Evolutionary conservation across 2,888 invertebrate genomes (phyloP).

Genomic region (Tineola bisselliella): DNA sequence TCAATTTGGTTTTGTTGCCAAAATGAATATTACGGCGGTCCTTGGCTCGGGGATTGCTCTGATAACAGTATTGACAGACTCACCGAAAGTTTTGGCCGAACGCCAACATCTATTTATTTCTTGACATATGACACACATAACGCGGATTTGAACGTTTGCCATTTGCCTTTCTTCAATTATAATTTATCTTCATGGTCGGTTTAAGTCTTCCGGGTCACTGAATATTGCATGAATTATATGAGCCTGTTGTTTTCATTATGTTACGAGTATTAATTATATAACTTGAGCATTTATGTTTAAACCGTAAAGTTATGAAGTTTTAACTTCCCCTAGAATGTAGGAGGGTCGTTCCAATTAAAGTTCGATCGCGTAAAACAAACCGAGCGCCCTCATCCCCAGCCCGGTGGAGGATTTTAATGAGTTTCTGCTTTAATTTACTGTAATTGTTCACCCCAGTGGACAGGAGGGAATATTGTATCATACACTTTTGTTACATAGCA

Average conservation of each 20-base stretch:
- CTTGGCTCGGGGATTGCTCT: constrained; percentile 11
- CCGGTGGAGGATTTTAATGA: constrained; percentile 47
- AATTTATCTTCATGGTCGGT: constrained; percentile 8
- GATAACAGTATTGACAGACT: constrained; percentile 13
- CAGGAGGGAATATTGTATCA: constrained; percentile 1
- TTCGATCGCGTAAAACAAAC: constrained; percentile 43
- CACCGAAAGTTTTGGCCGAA: constrained; percentile 9
- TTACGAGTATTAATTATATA: not conserved
- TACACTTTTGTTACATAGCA: not conserved
- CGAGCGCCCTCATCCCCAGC: constrained; percentile 24
- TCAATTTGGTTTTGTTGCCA: constrained; percentile 12
- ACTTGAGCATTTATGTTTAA: not conserved
- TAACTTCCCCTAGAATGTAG: not conserved
- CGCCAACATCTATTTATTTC: constrained; percentile 15
- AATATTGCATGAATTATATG: not conserved
- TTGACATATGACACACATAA: constrained; percentile 17
- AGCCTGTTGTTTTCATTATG: not conserved
- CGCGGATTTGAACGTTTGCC: constrained; percentile 14
- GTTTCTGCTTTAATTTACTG: constrained; percentile 58
- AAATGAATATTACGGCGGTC: constrained; percentile 10
- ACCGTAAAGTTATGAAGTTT: constrained; percentile 7
- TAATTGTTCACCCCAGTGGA: constrained; percentile 40
- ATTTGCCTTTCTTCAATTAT: constrained; percentile 13
- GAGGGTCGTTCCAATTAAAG: constrained; percentile 37
- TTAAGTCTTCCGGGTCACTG: constrained; percentile 4